Base-by-base conservation (phyloP, 1,140 invertebrate genomes). In the Chrysoperla carnea region DNA sequence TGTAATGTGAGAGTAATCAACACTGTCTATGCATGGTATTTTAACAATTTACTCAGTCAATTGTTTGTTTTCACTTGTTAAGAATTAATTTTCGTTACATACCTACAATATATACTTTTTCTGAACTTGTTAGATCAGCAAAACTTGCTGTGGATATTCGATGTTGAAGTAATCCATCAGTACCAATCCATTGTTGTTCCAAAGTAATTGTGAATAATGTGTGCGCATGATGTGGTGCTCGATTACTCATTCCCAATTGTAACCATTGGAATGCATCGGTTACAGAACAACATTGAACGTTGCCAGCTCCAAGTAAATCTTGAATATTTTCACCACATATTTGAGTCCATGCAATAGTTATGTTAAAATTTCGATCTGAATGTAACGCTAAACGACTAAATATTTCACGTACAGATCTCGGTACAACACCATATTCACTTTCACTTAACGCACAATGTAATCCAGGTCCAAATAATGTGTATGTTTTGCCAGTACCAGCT, bases 391-490 rank as follows among this genome's bases (percentile, higher is more conserved):
- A 69, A 50, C 71, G 72, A 36, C 72, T 64, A 58, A 82, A 84
- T 50, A 84, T 73, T 51, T 81, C 75, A 40, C 75, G 67, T 6
- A 84, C 62, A 53, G 81, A 82, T 44, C 81, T 63, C 28, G 81
- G 82, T 33, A 86, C 69, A 17, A 85, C 71, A 23, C 82, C 83
- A 62, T 79, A 73, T 48, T 84, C 79, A 49, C 74, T 69, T 54
- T 84, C 78, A 54, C 69, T 72, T 46, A 72, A 69, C 17, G 73
- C 71, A 51, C 69, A 76, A 51, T 78, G 70, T 50, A 76, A 68
- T 29, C 74, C 75, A 54, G 78, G 76, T 8, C 84, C 84, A 54
- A 82, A 76, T 42, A 87, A 66, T 1, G 81, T 80, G 51, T 78
- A 84, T 2, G 78, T 82, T 62, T 87, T 87, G 4, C 83, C 83